Conservation (phyloP, 2,797 vertebrate species). For the Phyllotis vaccarum region DNA sequence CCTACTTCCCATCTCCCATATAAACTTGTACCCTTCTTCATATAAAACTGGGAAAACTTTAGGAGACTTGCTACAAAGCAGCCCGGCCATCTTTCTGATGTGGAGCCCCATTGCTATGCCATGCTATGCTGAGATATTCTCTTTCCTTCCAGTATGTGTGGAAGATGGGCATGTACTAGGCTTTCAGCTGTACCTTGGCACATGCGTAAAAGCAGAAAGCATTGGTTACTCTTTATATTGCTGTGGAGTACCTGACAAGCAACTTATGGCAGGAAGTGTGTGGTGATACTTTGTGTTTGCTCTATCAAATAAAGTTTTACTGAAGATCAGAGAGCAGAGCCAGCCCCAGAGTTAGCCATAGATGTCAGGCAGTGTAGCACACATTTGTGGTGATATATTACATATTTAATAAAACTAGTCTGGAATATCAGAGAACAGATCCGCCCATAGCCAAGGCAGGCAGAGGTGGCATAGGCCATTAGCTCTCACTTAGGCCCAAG, state of each 20-base stretch:
- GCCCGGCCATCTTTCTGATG: not conserved
- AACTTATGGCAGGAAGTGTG: not conserved
- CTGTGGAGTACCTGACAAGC: not conserved
- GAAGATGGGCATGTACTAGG: too few relatives aligned
- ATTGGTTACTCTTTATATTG: not conserved
- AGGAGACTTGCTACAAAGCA: not conserved
- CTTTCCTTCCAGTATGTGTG: too few relatives aligned
- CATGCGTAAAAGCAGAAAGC: not conserved
- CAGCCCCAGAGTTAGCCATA: too few relatives aligned
- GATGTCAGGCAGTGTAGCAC: too few relatives aligned
- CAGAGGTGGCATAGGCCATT: too few relatives aligned
- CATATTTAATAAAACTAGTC: too few relatives aligned
- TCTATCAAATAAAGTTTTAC: too few relatives aligned
- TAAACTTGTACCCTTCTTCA: not conserved
- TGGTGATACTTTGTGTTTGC: too few relatives aligned
- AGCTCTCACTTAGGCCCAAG: not conserved
- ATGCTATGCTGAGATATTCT: not conserved
- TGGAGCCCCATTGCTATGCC: not conserved
- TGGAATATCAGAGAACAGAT: too few relatives aligned
- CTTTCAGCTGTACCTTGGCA: not conserved
- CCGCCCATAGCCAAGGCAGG: too few relatives aligned
- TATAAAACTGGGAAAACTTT: not conserved
- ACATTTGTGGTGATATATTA: too few relatives aligned
- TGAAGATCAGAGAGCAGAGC: too few relatives aligned
- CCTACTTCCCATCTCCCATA: fast-evolving